Percentiles rank a stretch among this genome's conserved stretches.
Evolutionary conservation across 2,113 vertebrate species (phyloP).

Genomic region (Dolichotis patagonum): DNA sequence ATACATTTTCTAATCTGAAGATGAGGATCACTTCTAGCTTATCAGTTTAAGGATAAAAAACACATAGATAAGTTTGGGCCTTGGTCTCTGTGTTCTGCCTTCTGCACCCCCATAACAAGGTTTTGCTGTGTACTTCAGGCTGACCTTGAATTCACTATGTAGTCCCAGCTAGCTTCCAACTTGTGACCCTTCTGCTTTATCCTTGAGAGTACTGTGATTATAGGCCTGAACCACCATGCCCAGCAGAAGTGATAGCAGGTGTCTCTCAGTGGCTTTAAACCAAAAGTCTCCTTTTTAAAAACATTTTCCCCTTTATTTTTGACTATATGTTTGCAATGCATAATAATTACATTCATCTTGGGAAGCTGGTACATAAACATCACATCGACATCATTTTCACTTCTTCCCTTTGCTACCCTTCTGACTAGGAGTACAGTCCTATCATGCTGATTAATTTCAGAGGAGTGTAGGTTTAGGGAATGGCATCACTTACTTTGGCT

Average conservation of each 20-base stretch:
- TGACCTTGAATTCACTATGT: neutral
- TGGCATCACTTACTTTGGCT: neutral
- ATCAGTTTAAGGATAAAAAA: neutral
- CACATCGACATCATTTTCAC: neutral
- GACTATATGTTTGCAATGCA: neutral
- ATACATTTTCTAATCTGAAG: conserved; percentile 6
- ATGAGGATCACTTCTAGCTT: neutral
- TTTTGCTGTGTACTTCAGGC: neutral
- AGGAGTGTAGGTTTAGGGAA: neutral
- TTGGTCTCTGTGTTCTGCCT: neutral
- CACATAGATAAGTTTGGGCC: neutral
- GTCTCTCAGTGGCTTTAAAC: neutral
- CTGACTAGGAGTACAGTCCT: neutral
- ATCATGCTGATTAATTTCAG: neutral
- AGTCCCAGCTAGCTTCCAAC: neutral
- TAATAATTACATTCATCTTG: neutral
- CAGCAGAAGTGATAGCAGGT: neutral
- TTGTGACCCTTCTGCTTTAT: neutral
- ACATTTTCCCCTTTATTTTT: neutral
- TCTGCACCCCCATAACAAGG: neutral
- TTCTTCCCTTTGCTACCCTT: neutral
- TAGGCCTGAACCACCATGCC: neutral
- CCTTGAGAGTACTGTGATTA: neutral
- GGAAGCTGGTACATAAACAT: neutral
- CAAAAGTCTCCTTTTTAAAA: neutral